These are phyloP conservation scores for Drosophila recens DNA, from an alignment of 2,888 invertebrate genomes.

Conservation along the genomic window DNA sequence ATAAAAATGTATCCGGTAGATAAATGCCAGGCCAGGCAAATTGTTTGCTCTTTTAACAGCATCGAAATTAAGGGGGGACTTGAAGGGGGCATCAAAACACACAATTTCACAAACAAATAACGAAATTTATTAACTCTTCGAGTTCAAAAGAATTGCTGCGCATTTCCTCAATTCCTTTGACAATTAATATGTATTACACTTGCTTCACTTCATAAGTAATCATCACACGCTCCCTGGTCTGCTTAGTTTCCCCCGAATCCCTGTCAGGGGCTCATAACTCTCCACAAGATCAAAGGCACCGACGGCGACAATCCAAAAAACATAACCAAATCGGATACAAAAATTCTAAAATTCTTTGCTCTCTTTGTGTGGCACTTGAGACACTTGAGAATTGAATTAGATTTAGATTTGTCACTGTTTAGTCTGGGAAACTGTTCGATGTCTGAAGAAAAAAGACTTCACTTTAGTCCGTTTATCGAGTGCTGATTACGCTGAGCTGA, in stretches of 20 bases:
- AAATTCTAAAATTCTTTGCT: conserved; percentile 8
- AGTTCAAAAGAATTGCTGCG: conserved; percentile 76
- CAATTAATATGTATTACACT: conserved; percentile 70
- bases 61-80: not conserved
- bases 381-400: conserved; percentile 52
- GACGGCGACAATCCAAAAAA: conserved; percentile 56
- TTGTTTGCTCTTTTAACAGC: conserved; percentile 58
- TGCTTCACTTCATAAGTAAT: conserved; percentile 56
- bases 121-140: conserved; percentile 71
- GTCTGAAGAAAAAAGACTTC: conserved; percentile 4
- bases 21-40: conserved; percentile 59
- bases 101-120: conserved; percentile 73
- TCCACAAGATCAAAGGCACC: conserved; percentile 59
- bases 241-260: conserved; percentile 51
- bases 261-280: conserved; percentile 49
- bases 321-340: conserved; percentile 5
- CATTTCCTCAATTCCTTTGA: conserved; percentile 77
- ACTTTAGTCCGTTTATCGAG: conserved; percentile 27
- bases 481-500: conserved; percentile 29
- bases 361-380: conserved; percentile 16
- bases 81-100: conserved; percentile 19
- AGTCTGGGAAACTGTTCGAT: conserved; percentile 36
- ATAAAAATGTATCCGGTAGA: conserved; percentile 81
- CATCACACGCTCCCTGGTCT: conserved; percentile 56
- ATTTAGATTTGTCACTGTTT: conserved; percentile 67